Evolutionary conservation across 2,888 invertebrate genomes (phyloP), one percentile per base, ranked within the genome.

Genomic region (Drosophila siamana): DNA sequence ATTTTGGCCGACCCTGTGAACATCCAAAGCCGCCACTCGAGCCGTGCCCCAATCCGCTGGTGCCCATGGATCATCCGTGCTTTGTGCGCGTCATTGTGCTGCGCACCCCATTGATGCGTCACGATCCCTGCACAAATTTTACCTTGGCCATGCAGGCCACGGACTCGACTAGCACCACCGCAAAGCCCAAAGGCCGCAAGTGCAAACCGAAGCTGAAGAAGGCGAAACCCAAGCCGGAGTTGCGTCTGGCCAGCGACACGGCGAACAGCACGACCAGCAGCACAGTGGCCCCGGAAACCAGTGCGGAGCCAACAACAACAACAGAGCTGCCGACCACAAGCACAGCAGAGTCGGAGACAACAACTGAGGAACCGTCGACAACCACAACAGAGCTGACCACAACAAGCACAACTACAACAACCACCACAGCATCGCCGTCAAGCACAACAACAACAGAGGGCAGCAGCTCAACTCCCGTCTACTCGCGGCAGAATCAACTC

Each of bases 121-220:
- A 86, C 1, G 83, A 84, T 70, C 83, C 83, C 0, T 84, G 83
- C 30, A 59, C 41, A 5, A 88, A 84, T 33, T 84, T 88, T 33
- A 60, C 74, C 22, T 33, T 55, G 54, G 54, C 44, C 22, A 19
- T 13, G 0, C n/a, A 70, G 8, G 0, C 69, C 7, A 46, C 33
- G 1, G 40, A 16, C 4, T 33, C 69, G 13, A 41, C 44, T 41
- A 36, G 11, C 2, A 13, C 24, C 43, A 28, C 22, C 4, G 8
- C 33, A 2, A 61, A 51, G 1, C 54, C 57, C 1, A 74, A 51
- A 19, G 8, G 7, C 5, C 78, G 52, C 8, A 65, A 57, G 15
- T 85, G 79, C 60, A 64, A 55, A 2, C 26, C 63, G 2, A 68
- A 30, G 13, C 3, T 6, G 2, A 61, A 28, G 8, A 72, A 55